Evolutionary conservation across 1,140 invertebrate genomes (phyloP).

Genomic region (Popillia japonica): DNA sequence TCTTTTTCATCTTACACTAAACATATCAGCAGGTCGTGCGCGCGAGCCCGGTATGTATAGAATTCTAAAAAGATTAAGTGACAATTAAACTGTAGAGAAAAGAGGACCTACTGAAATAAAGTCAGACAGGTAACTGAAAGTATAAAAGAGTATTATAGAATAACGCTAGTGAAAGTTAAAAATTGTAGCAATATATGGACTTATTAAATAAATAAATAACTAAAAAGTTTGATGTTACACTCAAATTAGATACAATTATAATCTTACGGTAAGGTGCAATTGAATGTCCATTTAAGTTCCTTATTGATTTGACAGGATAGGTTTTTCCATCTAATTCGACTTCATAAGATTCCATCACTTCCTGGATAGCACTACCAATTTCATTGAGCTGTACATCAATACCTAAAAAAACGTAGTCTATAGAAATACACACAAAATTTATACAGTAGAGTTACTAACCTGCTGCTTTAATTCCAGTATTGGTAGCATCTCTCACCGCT

Average conservation of each 20-base stretch:
- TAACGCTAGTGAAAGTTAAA: too few species aligned
- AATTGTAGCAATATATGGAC: too few species aligned
- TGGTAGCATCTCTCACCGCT: conserved; percentile 97
- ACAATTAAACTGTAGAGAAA: too few species aligned
- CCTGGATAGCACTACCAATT: conserved; percentile 96
- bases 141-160: too few species aligned
- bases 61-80: too few species aligned
- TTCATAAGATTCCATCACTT: conserved; percentile 99
- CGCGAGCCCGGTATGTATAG: too few species aligned
- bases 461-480: conserved; percentile 89
- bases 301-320: conserved; percentile 96
- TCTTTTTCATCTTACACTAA: too few species aligned
- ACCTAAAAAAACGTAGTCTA: conserved; percentile 64
- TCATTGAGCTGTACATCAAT: conserved; percentile 98
- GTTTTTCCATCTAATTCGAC: conserved; percentile 97
- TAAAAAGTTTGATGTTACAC: conserved; percentile 38
- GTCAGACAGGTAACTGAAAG: too few species aligned
- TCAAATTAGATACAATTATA: background rate
- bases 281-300: conserved; percentile 98
- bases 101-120: too few species aligned
- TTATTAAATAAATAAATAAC: conserved; percentile 20
- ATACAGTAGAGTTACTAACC: conserved; percentile 43
- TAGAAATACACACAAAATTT: conserved; percentile 21
- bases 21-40: too few species aligned
- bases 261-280: conserved; percentile 92